A percentile compares a stretch with the other conserved stretches of the same genome.
These are phyloP conservation scores for Siphamia tubifer DNA, from an alignment of 2,113 vertebrate species.

Conservation along the genomic window DNA sequence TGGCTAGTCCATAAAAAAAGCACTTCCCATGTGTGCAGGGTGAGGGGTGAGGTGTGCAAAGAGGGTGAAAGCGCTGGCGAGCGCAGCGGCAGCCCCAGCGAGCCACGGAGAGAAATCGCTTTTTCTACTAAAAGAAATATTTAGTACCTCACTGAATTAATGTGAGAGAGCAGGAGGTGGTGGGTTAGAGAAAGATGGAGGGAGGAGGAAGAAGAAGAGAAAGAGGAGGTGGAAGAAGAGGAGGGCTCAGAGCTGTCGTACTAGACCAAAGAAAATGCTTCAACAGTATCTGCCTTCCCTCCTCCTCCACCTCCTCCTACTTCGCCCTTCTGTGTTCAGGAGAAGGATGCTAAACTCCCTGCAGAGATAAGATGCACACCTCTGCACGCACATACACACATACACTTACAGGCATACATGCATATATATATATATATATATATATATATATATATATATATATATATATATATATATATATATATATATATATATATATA, in stretches of 20 bases:
- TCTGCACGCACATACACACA: not conserved
- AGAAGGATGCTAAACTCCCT: conserved; percentile 42
- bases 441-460: not conserved
- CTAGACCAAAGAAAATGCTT: conserved; percentile 42
- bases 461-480: not conserved
- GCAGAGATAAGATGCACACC: conserved; percentile 28
- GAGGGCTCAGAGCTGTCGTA: conserved; percentile 18
- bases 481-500: not conserved
- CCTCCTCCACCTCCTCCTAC: not conserved
- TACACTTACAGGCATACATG: not conserved
- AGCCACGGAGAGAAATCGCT: conserved; percentile 41
- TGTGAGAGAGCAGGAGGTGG: conserved; percentile 36
- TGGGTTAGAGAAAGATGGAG: not conserved
- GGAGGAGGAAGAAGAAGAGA: not conserved
- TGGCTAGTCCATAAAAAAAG: conserved; percentile 71
- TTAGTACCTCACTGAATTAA: conserved; percentile 71
- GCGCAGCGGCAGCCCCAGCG: conserved; percentile 16
- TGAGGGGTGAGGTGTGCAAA: conserved; percentile 51
- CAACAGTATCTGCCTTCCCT: conserved; percentile 9
- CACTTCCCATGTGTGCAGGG: conserved; percentile 63
- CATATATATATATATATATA: not conserved
- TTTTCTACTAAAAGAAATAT: conserved; percentile 72
- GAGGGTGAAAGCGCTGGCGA: conserved; percentile 48
- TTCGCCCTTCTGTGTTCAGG: conserved; percentile 8
- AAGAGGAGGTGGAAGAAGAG: not conserved